phyloP scores from a whole-genome alignment of 2,888 invertebrate species.

The Acanthococcus lagerstroemiae region DNA sequence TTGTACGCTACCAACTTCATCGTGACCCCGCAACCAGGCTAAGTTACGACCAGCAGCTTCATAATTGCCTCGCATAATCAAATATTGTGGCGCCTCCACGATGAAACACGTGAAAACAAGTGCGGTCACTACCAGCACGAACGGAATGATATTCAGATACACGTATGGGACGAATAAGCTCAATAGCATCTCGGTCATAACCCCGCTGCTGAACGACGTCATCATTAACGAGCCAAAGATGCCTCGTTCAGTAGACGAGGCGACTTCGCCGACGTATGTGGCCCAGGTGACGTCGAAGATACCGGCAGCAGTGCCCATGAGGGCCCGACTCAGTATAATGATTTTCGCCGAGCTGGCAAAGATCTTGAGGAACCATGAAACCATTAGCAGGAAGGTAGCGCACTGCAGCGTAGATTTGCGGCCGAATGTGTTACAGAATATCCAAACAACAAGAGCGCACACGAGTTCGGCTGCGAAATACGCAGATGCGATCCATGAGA shows the following conservation, averaged over 20 bases:
- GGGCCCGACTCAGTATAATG: slow-evolving; percentile 33
- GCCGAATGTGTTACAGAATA: background rate
- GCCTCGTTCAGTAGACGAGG: slow-evolving; percentile 34
- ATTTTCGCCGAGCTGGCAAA: slow-evolving; percentile 5
- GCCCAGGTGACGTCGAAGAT: slow-evolving; percentile 35
- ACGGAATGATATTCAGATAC: background rate
- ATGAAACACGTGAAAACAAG: background rate
- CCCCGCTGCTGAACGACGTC: slow-evolving; percentile 35
- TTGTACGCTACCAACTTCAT: background rate
- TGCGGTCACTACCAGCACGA: background rate
- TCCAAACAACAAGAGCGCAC: background rate
- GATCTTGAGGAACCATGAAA: background rate
- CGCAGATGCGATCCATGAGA: slow-evolving; percentile 13
- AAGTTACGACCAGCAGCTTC: background rate
- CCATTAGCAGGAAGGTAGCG: background rate
- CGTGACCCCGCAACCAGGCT: slow-evolving; percentile 8
- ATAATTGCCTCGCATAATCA: background rate
- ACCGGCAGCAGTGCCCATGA: slow-evolving; percentile 36
- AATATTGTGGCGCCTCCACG: background rate
- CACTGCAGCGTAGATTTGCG: slow-evolving; percentile 1
- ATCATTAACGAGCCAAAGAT: slow-evolving; percentile 34
- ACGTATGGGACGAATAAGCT: slow-evolving; percentile 34
- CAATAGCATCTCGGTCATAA: slow-evolving; percentile 34
- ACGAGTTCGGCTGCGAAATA: background rate
- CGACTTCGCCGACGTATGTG: slow-evolving; percentile 36